Evolutionary conservation across 2,797 vertebrate species (phyloP), one percentile per base, ranked within the genome.

Genomic region (Anabas testudineus): DNA sequence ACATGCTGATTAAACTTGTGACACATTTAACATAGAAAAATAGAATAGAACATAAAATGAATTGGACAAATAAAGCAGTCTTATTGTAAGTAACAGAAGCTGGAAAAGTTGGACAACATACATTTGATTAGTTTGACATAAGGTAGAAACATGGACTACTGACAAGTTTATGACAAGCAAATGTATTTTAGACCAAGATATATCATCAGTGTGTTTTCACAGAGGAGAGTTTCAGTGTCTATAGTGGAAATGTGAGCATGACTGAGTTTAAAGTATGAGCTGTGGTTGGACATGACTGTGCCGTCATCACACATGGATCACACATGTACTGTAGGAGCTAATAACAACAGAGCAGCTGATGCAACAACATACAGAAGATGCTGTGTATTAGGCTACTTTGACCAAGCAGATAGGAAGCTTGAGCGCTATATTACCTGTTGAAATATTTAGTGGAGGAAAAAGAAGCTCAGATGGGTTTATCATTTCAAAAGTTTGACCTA

Each of bases 381-480:
- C 34, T 34, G 39, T 61, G 37, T 65, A 59, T 69, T 16, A 54
- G 45, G 16, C 36, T 72, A 46, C 49, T 55, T 34, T 41, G 54
- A 71, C 48, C n/a, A 9, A 68, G 52, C 43, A 55, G 24, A 69
- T 69, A 55, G 71, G 69, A 80, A 74, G 54, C 45, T 57, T 36
- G 26, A 59, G 67, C 28, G 1, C 71, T 69, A 5, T 22, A 24
- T 81, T 84, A 85, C 62, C 77, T 74, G 75, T 48, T 82, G 36
- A 75, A 76, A 79, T 74, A 84, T 16, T 42, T 62, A 83, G 49
- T 10, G 21, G 59, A 73, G 43, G 68, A 61, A 80, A 51, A 55
- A 30, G 34, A 76, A n/a, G 19, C 34, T 70, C 64, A 75, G 21
- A 65, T 71, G 53, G 56, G 73, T 72, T 82, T 6, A 28, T 63